Percentiles rank a stretch among this genome's conserved stretches.
Evolutionary conservation across 2,888 invertebrate genomes (phyloP).

Genomic region (Pachymerium ferrugineum): DNA sequence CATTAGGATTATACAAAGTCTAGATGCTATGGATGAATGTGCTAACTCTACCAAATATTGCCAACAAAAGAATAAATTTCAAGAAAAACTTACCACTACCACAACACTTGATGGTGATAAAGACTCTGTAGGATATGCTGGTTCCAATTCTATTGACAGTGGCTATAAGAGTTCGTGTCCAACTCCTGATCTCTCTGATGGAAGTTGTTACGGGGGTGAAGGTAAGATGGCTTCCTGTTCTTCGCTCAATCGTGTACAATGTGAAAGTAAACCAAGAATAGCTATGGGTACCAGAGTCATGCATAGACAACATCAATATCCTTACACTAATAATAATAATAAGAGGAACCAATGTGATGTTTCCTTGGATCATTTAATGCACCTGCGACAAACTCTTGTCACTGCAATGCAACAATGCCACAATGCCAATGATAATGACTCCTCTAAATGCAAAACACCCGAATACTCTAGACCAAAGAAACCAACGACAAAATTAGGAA

Average conservation of each 20-base stretch:
- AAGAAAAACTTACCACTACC: background rate
- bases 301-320: constrained; percentile 34
- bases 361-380: constrained; percentile 43
- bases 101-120: constrained; percentile 40
- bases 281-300: constrained; percentile 45
- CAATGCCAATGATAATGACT: background rate
- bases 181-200: constrained; percentile 44
- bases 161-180: constrained; percentile 47
- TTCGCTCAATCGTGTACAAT: constrained; percentile 28
- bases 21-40: constrained; percentile 43
- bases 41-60: constrained; percentile 38
- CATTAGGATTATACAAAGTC: constrained; percentile 43
- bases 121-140: constrained; percentile 45
- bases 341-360: constrained; percentile 36
- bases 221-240: constrained; percentile 37
- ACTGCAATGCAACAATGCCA: constrained; percentile 44
- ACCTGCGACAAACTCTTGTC: constrained; percentile 42
- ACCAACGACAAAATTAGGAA: background rate
- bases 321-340: constrained; percentile 11
- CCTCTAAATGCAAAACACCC: background rate
- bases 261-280: constrained; percentile 42
- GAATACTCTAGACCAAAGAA: background rate
- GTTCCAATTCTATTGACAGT: constrained; percentile 45
- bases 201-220: constrained; percentile 41
- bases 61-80: constrained; percentile 19